Evolutionary conservation across 2,797 vertebrate species (phyloP).

Genomic region (Phataginus tetradactyla): DNA sequence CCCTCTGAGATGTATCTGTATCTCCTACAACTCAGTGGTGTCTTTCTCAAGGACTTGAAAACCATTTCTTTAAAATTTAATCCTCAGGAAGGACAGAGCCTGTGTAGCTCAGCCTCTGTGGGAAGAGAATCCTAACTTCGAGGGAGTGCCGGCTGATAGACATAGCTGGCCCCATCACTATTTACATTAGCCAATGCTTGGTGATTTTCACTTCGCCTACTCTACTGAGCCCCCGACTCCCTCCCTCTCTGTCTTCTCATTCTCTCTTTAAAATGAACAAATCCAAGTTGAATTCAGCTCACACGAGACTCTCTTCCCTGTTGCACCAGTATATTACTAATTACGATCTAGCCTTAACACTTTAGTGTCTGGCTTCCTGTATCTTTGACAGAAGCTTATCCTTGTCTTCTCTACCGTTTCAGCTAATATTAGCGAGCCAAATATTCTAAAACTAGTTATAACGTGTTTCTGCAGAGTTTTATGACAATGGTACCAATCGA

Average conservation of each 20-base stretch:
- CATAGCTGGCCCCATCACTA: background rate
- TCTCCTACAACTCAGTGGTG: background rate
- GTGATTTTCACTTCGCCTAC: background rate
- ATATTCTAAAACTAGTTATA: background rate
- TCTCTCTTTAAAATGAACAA: background rate
- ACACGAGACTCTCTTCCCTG: background rate
- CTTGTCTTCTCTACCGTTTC: background rate
- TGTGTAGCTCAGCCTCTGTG: background rate
- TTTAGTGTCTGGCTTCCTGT: background rate
- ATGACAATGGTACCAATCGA: background rate
- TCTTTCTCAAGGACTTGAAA: constrained; percentile 10
- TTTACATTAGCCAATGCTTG: background rate
- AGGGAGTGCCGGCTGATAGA: background rate
- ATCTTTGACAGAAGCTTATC: background rate
- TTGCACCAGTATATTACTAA: background rate
- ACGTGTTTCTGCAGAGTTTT: background rate
- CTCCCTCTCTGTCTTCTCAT: background rate
- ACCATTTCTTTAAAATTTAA: background rate
- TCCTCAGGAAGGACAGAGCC: background rate
- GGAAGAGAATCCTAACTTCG: background rate
- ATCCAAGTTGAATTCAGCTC: background rate
- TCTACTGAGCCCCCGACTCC: background rate
- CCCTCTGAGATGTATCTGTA: background rate
- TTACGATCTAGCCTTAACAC: background rate
- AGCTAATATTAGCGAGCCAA: background rate